Evolutionary conservation across 2,797 vertebrate genomes (phyloP).

Genomic region (Petrocephalus sullivani): DNA sequence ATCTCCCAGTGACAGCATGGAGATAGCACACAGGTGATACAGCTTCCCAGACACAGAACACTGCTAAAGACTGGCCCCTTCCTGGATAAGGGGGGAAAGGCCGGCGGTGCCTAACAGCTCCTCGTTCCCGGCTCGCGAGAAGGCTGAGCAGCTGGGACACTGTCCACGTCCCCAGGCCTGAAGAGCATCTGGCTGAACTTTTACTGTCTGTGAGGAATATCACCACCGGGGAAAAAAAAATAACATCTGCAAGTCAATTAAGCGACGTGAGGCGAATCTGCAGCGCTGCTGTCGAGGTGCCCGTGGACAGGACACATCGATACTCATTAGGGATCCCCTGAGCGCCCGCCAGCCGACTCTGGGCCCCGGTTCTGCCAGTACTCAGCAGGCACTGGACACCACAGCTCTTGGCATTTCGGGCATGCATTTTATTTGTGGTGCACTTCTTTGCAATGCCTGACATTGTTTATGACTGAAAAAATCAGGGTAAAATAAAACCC

Average conservation of each 20-base stretch:
- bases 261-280: not conserved
- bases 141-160: not conserved
- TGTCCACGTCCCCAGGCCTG: not conserved
- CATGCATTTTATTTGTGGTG: not conserved
- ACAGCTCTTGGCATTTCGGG: not conserved
- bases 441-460: not conserved
- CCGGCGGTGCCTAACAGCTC: not conserved
- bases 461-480: not conserved
- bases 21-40: not conserved
- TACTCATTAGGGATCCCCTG: not conserved
- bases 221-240: not conserved
- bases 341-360: not conserved
- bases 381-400: not conserved
- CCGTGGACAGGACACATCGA: not conserved
- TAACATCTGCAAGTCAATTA: not conserved
- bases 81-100: not conserved
- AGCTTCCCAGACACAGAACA: not conserved
- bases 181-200: constrained; percentile 7
- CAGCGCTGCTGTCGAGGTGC: not conserved
- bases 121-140: not conserved
- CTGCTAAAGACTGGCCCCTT: not conserved
- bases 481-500: not conserved
- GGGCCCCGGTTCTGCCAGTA: not conserved
- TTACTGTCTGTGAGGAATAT: constrained; percentile 1
- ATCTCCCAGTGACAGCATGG: not conserved